Percentiles rank a stretch among this genome's conserved stretches.
Evolutionary conservation across 92 coral and sea anemone species (phyloP).

Genomic region (Meandrina meandrites): DNA sequence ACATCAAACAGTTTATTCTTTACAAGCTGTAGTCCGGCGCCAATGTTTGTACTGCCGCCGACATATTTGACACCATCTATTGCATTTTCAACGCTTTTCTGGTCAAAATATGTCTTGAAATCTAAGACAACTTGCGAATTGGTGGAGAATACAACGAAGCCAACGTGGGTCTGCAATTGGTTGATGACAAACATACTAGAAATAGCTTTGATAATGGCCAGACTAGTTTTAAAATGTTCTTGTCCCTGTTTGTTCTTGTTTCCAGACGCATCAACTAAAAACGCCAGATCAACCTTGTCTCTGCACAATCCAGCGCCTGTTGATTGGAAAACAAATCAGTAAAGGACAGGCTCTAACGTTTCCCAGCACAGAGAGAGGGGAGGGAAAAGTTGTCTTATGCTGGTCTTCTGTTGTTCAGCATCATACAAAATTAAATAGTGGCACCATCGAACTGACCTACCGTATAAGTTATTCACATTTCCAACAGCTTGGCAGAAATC

Average conservation of each 20-base stretch:
- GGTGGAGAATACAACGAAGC: conserved; percentile 56
- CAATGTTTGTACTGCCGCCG: conserved; percentile 51
- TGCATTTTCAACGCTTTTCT: conserved; percentile 43
- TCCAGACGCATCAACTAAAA: conserved; percentile 73
- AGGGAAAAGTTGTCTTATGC: neutral
- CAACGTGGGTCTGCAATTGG: conserved; percentile 55
- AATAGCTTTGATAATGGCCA: conserved; percentile 61
- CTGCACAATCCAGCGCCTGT: conserved; percentile 41
- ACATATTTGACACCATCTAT: conserved; percentile 49
- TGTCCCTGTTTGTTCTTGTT: conserved; percentile 47
- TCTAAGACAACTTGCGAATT: conserved; percentile 43
- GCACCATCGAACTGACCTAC: neutral
- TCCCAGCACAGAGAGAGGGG: neutral
- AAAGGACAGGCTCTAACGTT: neutral
- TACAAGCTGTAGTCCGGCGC: conserved; percentile 36
- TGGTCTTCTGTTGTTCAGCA: neutral
- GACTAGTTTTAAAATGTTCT: conserved; percentile 60
- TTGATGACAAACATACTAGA: conserved; percentile 58
- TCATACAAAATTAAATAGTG: neutral
- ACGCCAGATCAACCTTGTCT: conserved; percentile 67
- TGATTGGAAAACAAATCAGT: neutral
- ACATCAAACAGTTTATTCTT: conserved; percentile 37
- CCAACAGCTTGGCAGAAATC: too few species aligned
- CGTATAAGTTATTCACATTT: too few species aligned
- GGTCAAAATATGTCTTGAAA: conserved; percentile 54